Evolutionary conservation across 2,888 invertebrate genomes (phyloP).

Genomic region (Amphipyra berbera): DNA sequence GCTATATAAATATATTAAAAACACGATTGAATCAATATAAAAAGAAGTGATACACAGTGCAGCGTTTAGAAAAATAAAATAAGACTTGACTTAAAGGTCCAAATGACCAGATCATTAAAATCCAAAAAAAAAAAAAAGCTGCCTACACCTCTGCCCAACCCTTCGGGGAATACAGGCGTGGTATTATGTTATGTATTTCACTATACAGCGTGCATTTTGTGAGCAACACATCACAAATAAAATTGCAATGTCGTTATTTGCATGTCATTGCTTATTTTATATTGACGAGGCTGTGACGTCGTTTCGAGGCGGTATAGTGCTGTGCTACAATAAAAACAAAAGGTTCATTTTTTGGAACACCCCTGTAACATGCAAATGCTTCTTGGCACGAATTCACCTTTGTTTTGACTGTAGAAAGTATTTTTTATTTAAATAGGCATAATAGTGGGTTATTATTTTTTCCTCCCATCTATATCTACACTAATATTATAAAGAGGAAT

Average conservation of each 20-base stretch:
- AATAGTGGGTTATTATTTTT: not conserved
- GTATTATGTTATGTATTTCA: too few relatives aligned
- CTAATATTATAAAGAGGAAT: too few relatives aligned
- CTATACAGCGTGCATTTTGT: not conserved
- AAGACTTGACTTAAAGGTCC: too few relatives aligned
- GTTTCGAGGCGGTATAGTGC: not conserved
- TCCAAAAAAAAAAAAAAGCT: too few relatives aligned
- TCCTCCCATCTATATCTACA: not conserved
- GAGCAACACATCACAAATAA: not conserved
- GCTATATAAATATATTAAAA: too few relatives aligned
- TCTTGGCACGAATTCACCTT: conserved; percentile 55
- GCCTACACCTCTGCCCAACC: too few relatives aligned
- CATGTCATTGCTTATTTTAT: conserved; percentile 45
- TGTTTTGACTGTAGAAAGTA: conserved; percentile 23
- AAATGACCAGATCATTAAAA: too few relatives aligned
- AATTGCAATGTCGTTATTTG: conserved; percentile 26
- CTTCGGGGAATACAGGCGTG: too few relatives aligned
- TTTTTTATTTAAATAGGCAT: not conserved
- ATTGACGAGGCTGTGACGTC: conserved; percentile 1
- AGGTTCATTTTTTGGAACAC: conserved; percentile 41
- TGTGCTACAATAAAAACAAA: conserved; percentile 41
- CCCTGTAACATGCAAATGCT: conserved; percentile 56
- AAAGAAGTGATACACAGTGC: too few relatives aligned
- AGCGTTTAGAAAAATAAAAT: too few relatives aligned
- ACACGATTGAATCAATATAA: too few relatives aligned